Percentiles rank a stretch among this genome's conserved stretches.
phyloP scores from a whole-genome alignment of 2,797 vertebrate genomes.

The Girardinus metallicus region DNA sequence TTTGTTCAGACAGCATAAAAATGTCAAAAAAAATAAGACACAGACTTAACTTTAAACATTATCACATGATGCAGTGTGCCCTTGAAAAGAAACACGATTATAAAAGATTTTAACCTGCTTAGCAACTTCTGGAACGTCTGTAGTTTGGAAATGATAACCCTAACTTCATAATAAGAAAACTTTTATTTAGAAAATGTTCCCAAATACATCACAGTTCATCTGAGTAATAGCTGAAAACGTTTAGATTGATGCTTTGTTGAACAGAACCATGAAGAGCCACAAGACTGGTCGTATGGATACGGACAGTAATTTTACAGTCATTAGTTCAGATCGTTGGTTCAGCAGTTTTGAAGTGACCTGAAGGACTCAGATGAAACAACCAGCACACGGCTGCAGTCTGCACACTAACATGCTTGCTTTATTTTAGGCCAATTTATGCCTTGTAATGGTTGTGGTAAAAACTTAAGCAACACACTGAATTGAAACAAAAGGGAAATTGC shows the following conservation, averaged over 20 bases:
- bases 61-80: not conserved
- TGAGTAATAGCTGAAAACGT: not conserved
- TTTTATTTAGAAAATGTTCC: not conserved
- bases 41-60: not conserved
- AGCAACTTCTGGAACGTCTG: not conserved
- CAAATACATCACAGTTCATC: not conserved
- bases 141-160: not conserved
- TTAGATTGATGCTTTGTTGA: not conserved
- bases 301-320: not conserved
- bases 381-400: not conserved
- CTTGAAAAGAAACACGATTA: not conserved
- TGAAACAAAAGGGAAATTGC: not conserved
- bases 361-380: not conserved
- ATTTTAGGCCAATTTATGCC: not conserved
- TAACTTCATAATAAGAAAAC: not conserved
- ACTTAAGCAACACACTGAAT: not conserved
- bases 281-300: not conserved
- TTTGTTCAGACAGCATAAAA: not conserved
- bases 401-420: not conserved
- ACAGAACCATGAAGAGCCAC: not conserved
- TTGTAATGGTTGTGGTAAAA: not conserved
- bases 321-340: not conserved
- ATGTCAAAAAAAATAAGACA: not conserved
- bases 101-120: not conserved
- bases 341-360: constrained; percentile 2